These are phyloP conservation scores for Neoseiulus cucumeris DNA, from an alignment of 1,140 invertebrate genomes.

Conservation along the genomic window DNA sequence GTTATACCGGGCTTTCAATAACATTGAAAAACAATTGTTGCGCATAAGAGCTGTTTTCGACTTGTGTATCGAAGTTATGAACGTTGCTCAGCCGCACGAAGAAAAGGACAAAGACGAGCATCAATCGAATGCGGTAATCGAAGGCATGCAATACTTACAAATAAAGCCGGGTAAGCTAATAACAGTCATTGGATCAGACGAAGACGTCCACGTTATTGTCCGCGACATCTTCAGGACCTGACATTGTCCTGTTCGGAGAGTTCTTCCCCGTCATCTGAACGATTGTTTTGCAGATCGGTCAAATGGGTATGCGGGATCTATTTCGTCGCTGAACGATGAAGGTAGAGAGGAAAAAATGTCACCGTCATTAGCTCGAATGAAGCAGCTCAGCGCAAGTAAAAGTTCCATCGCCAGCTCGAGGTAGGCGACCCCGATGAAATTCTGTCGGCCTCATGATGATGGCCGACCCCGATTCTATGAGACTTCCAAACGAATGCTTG, in stretches of 20 bases:
- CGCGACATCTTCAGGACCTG: no score
- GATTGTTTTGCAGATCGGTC: no score
- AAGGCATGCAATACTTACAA: not conserved
- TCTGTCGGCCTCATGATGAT: no score
- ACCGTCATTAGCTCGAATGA: not conserved
- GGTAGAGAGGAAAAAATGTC: conserved; percentile 3
- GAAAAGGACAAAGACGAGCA: not conserved
- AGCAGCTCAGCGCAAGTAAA: not conserved
- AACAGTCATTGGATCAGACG: no score
- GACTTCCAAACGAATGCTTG: no score
- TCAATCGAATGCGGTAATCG: not conserved
- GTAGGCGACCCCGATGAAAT: no score
- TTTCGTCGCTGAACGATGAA: conserved; percentile 1
- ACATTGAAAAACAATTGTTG: not conserved
- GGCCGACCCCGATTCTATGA: no score
- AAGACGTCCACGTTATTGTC: no score
- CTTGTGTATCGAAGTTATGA: not conserved
- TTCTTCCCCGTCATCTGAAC: no score
- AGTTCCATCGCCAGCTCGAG: not conserved
- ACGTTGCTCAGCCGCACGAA: not conserved
- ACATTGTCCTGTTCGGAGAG: no score
- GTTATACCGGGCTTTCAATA: not conserved
- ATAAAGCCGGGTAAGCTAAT: not conserved
- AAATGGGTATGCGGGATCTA: not conserved
- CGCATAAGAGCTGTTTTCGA: not conserved